phyloP scores from a whole-genome alignment of 1,140 invertebrate species.

The Varroa destructor region DNA sequence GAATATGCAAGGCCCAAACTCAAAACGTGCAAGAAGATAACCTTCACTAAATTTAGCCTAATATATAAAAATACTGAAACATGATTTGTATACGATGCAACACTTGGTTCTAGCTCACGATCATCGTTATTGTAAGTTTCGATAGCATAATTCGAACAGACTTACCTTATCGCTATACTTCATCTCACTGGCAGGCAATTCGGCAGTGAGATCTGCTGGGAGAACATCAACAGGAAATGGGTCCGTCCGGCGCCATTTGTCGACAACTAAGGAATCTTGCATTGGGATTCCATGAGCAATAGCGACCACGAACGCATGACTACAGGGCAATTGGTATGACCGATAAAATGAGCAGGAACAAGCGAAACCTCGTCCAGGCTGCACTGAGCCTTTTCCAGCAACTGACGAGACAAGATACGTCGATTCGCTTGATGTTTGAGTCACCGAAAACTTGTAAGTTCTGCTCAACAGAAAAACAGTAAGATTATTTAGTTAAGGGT shows the following conservation, averaged over 20 bases:
- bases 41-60: too few relatives aligned
- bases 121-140: too few relatives aligned
- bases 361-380: constrained; percentile 11
- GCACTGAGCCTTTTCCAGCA: constrained; percentile 22
- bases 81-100: too few relatives aligned
- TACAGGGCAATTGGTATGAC: constrained; percentile 8
- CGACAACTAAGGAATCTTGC: constrained; percentile 10
- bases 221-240: constrained; percentile 25
- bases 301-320: constrained; percentile 22
- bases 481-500: too few relatives aligned
- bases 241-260: constrained; percentile 21
- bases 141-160: too few relatives aligned
- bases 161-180: constrained; percentile 25
- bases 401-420: constrained; percentile 23
- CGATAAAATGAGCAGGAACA: constrained; percentile 20
- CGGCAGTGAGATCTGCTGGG: constrained; percentile 7
- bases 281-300: constrained; percentile 23
- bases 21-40: too few relatives aligned
- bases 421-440: constrained; percentile 13
- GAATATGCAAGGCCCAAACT: too few relatives aligned
- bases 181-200: background rate
- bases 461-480: background rate
- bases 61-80: too few relatives aligned
- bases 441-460: constrained; percentile 26
- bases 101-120: too few relatives aligned